Evolutionary conservation across 2,113 vertebrate genomes (phyloP), one percentile per base, ranked within the genome.

Genomic region (Syngnathus typhle): DNA sequence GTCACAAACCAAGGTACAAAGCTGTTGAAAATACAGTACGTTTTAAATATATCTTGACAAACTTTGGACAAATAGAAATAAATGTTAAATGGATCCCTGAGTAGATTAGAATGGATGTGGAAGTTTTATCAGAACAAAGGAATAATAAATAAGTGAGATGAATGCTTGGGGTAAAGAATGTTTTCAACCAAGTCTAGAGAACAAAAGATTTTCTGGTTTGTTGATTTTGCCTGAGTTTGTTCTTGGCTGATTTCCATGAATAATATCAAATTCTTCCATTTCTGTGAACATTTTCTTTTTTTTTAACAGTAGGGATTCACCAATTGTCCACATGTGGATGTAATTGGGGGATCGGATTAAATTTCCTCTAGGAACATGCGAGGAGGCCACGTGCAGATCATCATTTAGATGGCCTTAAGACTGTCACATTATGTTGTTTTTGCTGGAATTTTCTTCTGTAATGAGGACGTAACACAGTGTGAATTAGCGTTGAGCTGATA

Each of bases 401-500:
- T 39, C 36, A 60, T 39, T 62, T 43, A 13, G 38, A 60, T 39
- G 39, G n/a, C 39, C 39, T 61, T n/a, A 43, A 61, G 19, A 43
- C n/a, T n/a, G 38, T 61, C n/a, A 62, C 11, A 11, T 62, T 7
- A 3, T 43, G 23, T 43, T 43, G 38, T 62, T 62, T 59, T 23
- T 60, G 59, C 37, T 39, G 16, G 37, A 39, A 60, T 60, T 60
- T 39, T n/a, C 38, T 60, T 18, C 38, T 23, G 38, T 62, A 43
- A 62, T 62, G 60, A 43, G 60, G 37, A 60, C 10, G 19, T 60
- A 60, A 60, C 37, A 39, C 18, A 16, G 56, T 9, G 39, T 43
- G 60, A 62, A 62, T 62, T 62, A 23, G 38, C 13, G 38, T 21
- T 62, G 37, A 23, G 60, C n/a, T 46, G 41, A 44, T 43, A 44